Conservation (phyloP, 2,888 invertebrate genomes). For the Epinotia brunnichana region DNA sequence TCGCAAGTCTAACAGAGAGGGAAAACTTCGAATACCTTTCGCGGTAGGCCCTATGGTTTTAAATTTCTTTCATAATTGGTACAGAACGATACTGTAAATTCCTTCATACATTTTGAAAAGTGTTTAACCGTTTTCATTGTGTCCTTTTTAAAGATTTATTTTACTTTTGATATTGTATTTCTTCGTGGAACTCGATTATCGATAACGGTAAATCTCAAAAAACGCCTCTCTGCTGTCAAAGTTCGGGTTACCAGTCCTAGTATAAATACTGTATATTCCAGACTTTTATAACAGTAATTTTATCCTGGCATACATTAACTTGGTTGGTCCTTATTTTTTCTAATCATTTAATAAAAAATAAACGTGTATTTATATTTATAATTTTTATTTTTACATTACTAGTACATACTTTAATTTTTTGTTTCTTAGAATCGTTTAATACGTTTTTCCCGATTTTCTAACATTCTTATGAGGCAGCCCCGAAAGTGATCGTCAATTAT, state of each 20-base stretch:
- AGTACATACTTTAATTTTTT: too few species aligned
- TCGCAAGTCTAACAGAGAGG: too few species aligned
- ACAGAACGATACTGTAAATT: neutral
- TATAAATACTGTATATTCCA: neutral
- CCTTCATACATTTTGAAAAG: neutral
- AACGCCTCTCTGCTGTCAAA: constrained; percentile 5
- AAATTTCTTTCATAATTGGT: neutral
- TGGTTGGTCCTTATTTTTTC: too few species aligned
- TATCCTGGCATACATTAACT: too few species aligned
- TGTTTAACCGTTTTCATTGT: neutral
- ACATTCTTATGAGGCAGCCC: neutral
- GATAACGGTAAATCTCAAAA: neutral
- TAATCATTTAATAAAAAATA: too few species aligned
- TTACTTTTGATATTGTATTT: neutral
- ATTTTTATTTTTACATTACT: too few species aligned
- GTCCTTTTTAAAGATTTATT: neutral
- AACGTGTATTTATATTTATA: too few species aligned
- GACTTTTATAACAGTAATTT: neutral
- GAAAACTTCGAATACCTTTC: too few species aligned
- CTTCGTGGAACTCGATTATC: too few species aligned
- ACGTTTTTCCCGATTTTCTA: neutral
- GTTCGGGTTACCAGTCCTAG: neutral
- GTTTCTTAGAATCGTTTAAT: too few species aligned
- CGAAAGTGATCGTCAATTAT: neutral
- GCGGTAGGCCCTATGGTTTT: too few species aligned